Evolutionary conservation across 2,113 vertebrate species (phyloP).

Genomic region (Pipra filicauda): DNA sequence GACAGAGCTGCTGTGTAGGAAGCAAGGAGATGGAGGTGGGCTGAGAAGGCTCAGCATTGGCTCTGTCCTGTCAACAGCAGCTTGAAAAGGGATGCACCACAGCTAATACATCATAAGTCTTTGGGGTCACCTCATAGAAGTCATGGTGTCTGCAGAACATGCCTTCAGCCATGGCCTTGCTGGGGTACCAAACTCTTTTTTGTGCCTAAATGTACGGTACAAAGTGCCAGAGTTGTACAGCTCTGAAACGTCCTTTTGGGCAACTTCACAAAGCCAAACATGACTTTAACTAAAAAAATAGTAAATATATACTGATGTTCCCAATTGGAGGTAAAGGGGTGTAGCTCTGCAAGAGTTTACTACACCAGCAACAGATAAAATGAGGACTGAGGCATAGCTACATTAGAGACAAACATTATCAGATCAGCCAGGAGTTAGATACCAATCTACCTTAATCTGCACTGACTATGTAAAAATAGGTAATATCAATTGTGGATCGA

Average conservation of each 20-base stretch:
- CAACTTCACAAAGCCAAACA: background rate
- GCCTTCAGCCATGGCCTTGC: background rate
- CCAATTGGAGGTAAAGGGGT: background rate
- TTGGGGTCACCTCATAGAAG: background rate
- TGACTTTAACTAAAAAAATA: background rate
- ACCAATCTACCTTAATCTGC: background rate
- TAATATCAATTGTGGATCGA: background rate
- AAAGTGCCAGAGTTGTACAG: background rate
- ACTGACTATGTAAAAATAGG: background rate
- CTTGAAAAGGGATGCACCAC: background rate
- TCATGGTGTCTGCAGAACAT: background rate
- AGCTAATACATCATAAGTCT: accelerated
- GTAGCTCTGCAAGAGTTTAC: background rate
- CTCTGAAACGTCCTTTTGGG: background rate
- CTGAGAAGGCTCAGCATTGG: background rate
- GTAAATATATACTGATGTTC: background rate
- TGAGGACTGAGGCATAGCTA: background rate
- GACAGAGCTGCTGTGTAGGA: constrained; percentile 4
- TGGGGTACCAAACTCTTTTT: background rate
- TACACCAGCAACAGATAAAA: background rate
- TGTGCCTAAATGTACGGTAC: background rate
- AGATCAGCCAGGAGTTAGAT: background rate
- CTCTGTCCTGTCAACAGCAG: background rate
- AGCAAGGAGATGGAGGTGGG: background rate
- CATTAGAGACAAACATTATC: background rate